Base-by-base conservation (phyloP, 2,797 vertebrate genomes). In the Carduelis carduelis region DNA sequence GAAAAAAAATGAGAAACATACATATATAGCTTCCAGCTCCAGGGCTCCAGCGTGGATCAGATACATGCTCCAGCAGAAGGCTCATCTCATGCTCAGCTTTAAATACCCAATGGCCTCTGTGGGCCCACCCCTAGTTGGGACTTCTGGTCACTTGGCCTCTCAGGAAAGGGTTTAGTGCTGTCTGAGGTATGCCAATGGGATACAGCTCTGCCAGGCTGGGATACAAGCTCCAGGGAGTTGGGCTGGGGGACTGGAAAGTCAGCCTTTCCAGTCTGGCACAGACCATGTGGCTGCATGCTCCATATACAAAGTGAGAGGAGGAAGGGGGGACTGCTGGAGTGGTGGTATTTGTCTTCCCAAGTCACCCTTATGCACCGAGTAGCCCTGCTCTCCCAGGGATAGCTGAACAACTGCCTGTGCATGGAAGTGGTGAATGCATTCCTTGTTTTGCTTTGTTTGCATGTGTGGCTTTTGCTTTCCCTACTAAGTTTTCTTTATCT, bases 21-120 rank as follows among this genome's bases (percentile, higher is more conserved):
- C 14, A 57, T 2, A 27, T 18, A 32, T 1, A 57, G 35, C 9
- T 41, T 57, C 60, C 9, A 66, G 0, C 12, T 44, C 18, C 46
- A n/a, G 7, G 6, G 15, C 19, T 66, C 37, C n/a, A 37, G 27
- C 21, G 15, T 0, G 4, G n/a, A 15, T 9, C 14, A 34, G 3
- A 30, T 0, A 4, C 16, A n/a, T 12, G 4, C 8, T 6, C 27
- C 44, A 50, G 10, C 0, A 27, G 1, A 26, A 3, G 1, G 5
- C 11, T 12, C 6, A 0, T 1, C 3, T 3, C 27, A 6, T 5
- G 27, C 27, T 59, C 32, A 44, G 11, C 12, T 12, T 37, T 23
- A 59, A 75, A 37, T 10, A 66, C 1, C 27, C 53, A 15, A 7
- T 50, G 53, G 12, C 8, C 19, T 23, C 23, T 28, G 22, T 59